Percentiles rank a stretch among this genome's conserved stretches.
These are phyloP conservation scores for Carettochelys insculpta DNA, from an alignment of 2,113 vertebrate genomes.

Conservation along the genomic window DNA sequence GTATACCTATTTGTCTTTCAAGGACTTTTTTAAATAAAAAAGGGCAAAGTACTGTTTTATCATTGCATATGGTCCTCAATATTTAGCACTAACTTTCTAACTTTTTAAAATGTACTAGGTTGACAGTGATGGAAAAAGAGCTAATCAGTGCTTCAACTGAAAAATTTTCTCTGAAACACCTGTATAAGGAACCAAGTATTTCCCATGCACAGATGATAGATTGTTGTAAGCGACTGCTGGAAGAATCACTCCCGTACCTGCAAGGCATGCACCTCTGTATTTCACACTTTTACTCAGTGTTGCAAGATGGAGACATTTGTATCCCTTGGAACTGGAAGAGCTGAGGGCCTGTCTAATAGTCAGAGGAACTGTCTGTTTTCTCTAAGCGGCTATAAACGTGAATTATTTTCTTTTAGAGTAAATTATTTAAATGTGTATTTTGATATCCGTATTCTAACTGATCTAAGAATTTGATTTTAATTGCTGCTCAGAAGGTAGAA, in stretches of 20 bases:
- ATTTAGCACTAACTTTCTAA: background rate
- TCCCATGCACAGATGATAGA: slow-evolving; percentile 88
- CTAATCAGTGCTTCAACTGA: slow-evolving; percentile 77
- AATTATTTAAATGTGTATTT: slow-evolving; percentile 69
- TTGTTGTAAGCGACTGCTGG: slow-evolving; percentile 86
- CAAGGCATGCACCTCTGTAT: slow-evolving; percentile 88
- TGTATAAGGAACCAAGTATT: slow-evolving; percentile 93
- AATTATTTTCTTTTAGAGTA: slow-evolving; percentile 52
- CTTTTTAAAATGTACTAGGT: slow-evolving; percentile 68
- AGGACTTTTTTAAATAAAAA: background rate
- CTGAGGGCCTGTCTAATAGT: slow-evolving; percentile 70
- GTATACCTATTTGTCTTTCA: background rate
- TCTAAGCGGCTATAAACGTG: slow-evolving; percentile 49
- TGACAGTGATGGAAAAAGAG: slow-evolving; percentile 83
- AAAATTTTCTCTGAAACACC: slow-evolving; percentile 81
- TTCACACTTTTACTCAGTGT: slow-evolving; percentile 93
- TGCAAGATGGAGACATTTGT: slow-evolving; percentile 95
- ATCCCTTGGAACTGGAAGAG: slow-evolving; percentile 97
- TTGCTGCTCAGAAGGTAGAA: slow-evolving; percentile 49
- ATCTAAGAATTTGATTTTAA: slow-evolving; percentile 26
- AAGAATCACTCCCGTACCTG: slow-evolving; percentile 77
- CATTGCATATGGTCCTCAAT: background rate
- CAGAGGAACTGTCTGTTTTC: slow-evolving; percentile 49
- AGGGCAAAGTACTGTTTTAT: background rate
- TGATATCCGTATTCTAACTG: slow-evolving; percentile 50